phyloP scores from a whole-genome alignment of 1,140 invertebrate species.

The Atta texana region DNA sequence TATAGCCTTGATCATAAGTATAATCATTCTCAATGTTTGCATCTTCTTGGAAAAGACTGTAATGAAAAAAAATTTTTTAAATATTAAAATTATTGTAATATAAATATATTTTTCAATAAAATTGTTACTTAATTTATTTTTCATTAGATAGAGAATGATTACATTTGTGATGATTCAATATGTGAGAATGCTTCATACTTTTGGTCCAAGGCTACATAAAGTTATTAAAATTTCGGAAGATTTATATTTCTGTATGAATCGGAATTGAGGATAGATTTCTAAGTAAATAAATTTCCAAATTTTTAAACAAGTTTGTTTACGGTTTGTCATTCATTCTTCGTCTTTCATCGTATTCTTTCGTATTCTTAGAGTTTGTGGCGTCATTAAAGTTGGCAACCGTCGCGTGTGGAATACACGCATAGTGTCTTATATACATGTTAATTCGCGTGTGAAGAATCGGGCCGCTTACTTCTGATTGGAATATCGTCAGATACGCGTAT shows the following conservation, averaged over 20 bases:
- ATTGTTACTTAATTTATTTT: too few species aligned
- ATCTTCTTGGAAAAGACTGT: too few species aligned
- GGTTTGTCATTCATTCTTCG: neutral
- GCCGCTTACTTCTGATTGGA: slow-evolving; percentile 50
- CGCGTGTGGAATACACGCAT: slow-evolving; percentile 28
- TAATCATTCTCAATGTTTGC: too few species aligned
- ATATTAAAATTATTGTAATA: too few species aligned
- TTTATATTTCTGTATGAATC: too few species aligned
- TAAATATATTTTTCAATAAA: too few species aligned
- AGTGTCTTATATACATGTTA: slow-evolving; percentile 40
- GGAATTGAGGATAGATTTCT: neutral
- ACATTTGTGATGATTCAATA: too few species aligned
- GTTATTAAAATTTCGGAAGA: neutral
- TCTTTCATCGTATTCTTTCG: neutral
- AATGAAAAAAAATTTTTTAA: too few species aligned
- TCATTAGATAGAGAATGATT: too few species aligned
- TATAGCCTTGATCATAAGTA: too few species aligned
- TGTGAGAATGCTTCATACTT: too few species aligned
- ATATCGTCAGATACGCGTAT: slow-evolving; percentile 39
- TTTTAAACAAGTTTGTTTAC: neutral
- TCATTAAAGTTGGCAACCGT: slow-evolving; percentile 49
- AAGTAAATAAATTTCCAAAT: neutral
- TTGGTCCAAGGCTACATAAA: neutral
- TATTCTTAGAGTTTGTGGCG: neutral
- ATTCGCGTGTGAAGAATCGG: slow-evolving; percentile 65